Evolutionary conservation across 2,113 vertebrate genomes (phyloP).

Genomic region (Dromaius novaehollandiae): DNA sequence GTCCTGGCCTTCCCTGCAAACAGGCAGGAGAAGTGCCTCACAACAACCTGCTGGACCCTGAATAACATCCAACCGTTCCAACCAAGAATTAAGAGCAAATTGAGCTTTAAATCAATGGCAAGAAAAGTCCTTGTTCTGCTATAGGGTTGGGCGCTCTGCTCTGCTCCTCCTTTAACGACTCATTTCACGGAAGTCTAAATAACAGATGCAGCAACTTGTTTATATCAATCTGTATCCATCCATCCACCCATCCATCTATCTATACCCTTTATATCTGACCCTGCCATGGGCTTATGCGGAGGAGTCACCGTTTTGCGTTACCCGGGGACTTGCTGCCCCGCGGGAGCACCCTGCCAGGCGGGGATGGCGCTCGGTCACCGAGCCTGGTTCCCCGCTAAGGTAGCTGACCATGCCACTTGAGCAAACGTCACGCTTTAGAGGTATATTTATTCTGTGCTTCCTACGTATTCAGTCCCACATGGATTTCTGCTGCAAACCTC

Average conservation of each 20-base stretch:
- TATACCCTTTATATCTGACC: background rate
- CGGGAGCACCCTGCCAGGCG: accelerated
- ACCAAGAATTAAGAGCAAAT: background rate
- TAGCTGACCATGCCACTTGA: background rate
- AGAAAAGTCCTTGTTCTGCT: background rate
- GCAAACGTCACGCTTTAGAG: background rate
- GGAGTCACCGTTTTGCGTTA: background rate
- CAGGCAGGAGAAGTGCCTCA: background rate
- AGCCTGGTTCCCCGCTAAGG: background rate
- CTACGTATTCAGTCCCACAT: background rate
- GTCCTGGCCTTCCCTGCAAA: background rate
- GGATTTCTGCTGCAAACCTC: background rate
- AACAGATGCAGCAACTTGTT: background rate
- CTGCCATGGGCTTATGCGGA: background rate
- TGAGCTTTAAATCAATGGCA: background rate
- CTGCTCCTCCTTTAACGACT: background rate
- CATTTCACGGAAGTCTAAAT: background rate
- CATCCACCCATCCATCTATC: background rate
- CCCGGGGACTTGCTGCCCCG: background rate
- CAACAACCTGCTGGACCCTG: background rate
- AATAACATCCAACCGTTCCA: too few species aligned
- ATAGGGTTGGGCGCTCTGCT: background rate
- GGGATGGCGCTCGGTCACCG: background rate
- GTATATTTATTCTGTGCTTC: background rate
- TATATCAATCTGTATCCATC: too few species aligned